phyloP scores from a whole-genome alignment of 2,113 vertebrate genomes.

The Dipodomys ordii region DNA sequence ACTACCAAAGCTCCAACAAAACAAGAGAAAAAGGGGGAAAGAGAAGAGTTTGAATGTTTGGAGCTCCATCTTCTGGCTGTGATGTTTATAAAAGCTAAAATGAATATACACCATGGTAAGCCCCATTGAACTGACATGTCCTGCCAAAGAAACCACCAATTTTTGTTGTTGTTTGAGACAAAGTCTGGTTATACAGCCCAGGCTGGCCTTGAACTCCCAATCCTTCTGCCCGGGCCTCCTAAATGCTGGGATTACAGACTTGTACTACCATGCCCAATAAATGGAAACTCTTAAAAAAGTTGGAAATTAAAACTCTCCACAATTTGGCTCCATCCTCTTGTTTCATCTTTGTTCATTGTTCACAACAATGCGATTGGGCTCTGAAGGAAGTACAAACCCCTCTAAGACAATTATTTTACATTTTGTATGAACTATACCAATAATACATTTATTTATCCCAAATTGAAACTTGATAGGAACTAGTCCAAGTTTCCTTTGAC shows the following conservation, averaged over 20 bases:
- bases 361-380: background rate
- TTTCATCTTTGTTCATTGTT: background rate
- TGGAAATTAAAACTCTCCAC: background rate
- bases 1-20: background rate
- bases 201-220: background rate
- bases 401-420: background rate
- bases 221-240: background rate
- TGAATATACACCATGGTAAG: background rate
- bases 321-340: background rate
- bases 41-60: background rate
- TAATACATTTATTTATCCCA: background rate
- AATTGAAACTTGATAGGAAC: background rate
- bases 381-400: background rate
- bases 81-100: background rate
- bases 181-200: background rate
- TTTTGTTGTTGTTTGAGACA: background rate
- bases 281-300: background rate
- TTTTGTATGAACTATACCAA: background rate
- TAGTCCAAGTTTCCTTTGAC: background rate
- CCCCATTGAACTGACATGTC: background rate
- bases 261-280: background rate
- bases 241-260: background rate
- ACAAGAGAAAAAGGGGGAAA: background rate
- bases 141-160: background rate
- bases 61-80: conserved; percentile 70